Evolutionary conservation across 2,888 invertebrate species (phyloP), one percentile per base, ranked within the genome.

Genomic region (Chloroclysta siterata): DNA sequence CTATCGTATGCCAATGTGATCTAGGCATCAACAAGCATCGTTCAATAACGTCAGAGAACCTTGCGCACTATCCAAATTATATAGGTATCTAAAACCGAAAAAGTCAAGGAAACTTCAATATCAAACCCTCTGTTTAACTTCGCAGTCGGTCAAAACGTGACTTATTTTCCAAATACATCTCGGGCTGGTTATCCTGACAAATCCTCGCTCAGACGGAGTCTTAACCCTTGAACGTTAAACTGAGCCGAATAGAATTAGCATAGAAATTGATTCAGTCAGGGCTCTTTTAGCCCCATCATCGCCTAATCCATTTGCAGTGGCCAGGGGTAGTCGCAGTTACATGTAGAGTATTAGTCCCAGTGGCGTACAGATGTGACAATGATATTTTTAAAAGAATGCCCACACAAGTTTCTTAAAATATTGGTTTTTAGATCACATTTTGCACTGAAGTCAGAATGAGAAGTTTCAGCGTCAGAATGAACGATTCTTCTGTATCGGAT

Each of bases 221-320:
- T 65, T 58, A 69, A 69, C 66, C 72, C 70, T 69, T 64, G 73
- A 70, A 76, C 78, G 76, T 81, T 80, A 77, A 80, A 80, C 83
- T 84, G 83, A 86, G 82, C 79, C 80, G 81, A 83, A 87, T 83
- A 81, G 82, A 82, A 87, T 87, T 87, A 78, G 81, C 87, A 87
- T 87, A 84, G 84, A 84, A 85, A 87, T 86, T 78, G 86, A 81
- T 82, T 80, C 80, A 73, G 80, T 77, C 79, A 76, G 75, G 70
- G 76, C 77, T 80, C 77, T 75, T 77, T 77, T 69, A 73, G 74
- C 71, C 75, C 79, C 79, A 82, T 84, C 83, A 86, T 84, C 78
- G 81, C 86, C 83, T 85, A 85, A 87, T 87, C 84, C 85, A 85
- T 86, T 87, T 84, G 79, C 82, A 78, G 76, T 79, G 73, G 78